A percentile compares a stretch with the other conserved stretches of the same genome.
These are phyloP conservation scores for Heliconius erato DNA, from an alignment of 2,888 invertebrate species.

Conservation along the genomic window DNA sequence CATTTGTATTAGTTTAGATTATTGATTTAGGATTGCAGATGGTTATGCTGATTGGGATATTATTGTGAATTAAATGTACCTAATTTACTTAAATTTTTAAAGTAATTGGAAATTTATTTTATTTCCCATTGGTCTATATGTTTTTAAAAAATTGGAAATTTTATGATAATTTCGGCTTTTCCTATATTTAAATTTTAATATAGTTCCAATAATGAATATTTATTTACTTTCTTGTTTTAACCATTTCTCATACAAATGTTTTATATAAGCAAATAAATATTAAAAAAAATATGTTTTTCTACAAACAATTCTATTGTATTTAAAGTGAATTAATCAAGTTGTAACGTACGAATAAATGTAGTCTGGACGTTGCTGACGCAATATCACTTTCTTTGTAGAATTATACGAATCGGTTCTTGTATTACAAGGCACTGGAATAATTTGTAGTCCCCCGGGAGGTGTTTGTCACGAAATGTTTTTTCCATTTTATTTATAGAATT, in stretches of 20 bases:
- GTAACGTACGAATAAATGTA: constrained; percentile 1
- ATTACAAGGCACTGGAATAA: constrained; percentile 35
- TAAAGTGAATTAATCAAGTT: background rate
- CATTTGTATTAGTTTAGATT: constrained; percentile 35
- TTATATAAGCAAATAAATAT: background rate
- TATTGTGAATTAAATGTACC: constrained; percentile 9
- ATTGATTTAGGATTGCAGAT: constrained; percentile 35
- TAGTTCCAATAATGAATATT: background rate
- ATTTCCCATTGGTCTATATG: no score
- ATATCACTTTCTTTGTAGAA: constrained; percentile 25
- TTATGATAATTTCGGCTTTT: background rate
- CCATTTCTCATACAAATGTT: background rate
- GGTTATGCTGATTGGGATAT: constrained; percentile 24
- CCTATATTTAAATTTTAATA: background rate
- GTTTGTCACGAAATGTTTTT: constrained; percentile 36
- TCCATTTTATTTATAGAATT: constrained; percentile 30
- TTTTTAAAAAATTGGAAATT: background rate
- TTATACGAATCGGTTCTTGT: constrained; percentile 27
- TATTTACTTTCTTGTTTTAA: background rate
- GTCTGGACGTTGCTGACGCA: constrained; percentile 10
- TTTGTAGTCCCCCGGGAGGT: constrained; percentile 27
- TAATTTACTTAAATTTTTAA: background rate
- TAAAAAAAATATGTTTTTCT: background rate
- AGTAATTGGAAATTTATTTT: background rate
- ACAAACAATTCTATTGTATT: background rate